phyloP scores from a whole-genome alignment of 2,797 vertebrate genomes.

The Anguilla anguilla region DNA sequence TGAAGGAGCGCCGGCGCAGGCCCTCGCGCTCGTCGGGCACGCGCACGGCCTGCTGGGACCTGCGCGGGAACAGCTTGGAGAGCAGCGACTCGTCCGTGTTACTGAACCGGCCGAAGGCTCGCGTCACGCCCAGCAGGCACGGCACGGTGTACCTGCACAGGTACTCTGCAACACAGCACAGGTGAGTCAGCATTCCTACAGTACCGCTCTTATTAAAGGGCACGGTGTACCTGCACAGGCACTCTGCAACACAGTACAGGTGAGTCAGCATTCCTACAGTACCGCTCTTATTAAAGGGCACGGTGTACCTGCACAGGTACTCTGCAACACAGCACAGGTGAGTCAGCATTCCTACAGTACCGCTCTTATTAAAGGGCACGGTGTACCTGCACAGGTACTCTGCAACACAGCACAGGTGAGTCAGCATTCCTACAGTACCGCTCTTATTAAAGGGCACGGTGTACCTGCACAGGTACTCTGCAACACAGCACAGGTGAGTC shows the following conservation, averaged over 20 bases:
- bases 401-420: too few species aligned
- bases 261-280: too few species aligned
- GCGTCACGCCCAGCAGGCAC: conserved; percentile 87
- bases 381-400: too few species aligned
- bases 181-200: neutral
- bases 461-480: conserved; percentile 92
- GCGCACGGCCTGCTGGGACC: conserved; percentile 68
- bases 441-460: too few species aligned
- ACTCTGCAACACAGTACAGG: too few species aligned
- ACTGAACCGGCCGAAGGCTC: conserved; percentile 94
- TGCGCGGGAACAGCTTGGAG: conserved; percentile 90
- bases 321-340: conserved; percentile 69
- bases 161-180: conserved; percentile 77
- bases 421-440: too few species aligned
- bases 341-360: too few species aligned
- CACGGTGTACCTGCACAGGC: too few species aligned
- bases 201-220: neutral
- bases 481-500: conserved; percentile 44
- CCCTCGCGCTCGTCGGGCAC: conserved; percentile 78
- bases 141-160: conserved; percentile 90
- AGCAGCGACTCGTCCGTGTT: conserved; percentile 90
- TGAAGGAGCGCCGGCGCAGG: conserved; percentile 86
- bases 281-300: too few species aligned
- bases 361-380: too few species aligned
- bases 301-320: conserved; percentile 87